Percentiles rank a stretch among this genome's conserved stretches.
These are phyloP conservation scores for Cephus runcator DNA, from an alignment of 2,888 invertebrate genomes.

Conservation along the genomic window DNA sequence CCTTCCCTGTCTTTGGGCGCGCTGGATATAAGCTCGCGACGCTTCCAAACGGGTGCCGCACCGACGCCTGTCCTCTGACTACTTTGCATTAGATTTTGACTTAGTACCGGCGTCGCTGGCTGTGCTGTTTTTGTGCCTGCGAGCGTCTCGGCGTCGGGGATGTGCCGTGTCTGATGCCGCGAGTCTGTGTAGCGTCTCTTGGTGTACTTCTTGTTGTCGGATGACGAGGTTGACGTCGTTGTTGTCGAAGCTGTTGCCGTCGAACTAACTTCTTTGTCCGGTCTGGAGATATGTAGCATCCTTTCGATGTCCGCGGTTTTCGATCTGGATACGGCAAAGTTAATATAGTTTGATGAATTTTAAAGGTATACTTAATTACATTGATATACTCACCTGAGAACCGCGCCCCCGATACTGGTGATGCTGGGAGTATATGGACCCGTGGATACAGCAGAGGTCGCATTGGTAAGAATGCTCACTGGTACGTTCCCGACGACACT, in stretches of 20 bases:
- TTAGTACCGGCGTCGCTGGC: slow-evolving; percentile 19
- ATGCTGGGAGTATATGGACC: slow-evolving; percentile 68
- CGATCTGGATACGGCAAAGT: slow-evolving; percentile 57
- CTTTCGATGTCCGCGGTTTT: slow-evolving; percentile 77
- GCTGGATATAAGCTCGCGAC: slow-evolving; percentile 84
- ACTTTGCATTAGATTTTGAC: slow-evolving; percentile 32
- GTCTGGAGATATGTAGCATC: slow-evolving; percentile 67
- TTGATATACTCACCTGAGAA: slow-evolving; percentile 64
- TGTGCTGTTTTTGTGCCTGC: slow-evolving; percentile 47
- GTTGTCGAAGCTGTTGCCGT: slow-evolving; percentile 18
- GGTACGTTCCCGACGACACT: slow-evolving; percentile 45
- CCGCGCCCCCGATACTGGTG: slow-evolving; percentile 75
- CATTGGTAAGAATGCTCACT: slow-evolving; percentile 29
- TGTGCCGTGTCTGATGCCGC: slow-evolving; percentile 71
- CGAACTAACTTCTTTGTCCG: slow-evolving; percentile 49
- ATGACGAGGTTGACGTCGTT: slow-evolving; percentile 40
- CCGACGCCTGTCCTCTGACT: slow-evolving; percentile 27
- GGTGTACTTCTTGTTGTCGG: slow-evolving; percentile 72
- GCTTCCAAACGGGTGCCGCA: slow-evolving; percentile 76
- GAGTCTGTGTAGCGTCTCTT: slow-evolving; percentile 72
- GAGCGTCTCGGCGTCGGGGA: slow-evolving; percentile 69
- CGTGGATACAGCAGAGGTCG: slow-evolving; percentile 8
- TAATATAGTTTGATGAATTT: background rate
- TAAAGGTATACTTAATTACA: background rate
- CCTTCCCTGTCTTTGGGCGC: slow-evolving; percentile 68